phyloP scores from a whole-genome alignment of 2,797 vertebrate species.

The Lophotriccus pileatus region DNA sequence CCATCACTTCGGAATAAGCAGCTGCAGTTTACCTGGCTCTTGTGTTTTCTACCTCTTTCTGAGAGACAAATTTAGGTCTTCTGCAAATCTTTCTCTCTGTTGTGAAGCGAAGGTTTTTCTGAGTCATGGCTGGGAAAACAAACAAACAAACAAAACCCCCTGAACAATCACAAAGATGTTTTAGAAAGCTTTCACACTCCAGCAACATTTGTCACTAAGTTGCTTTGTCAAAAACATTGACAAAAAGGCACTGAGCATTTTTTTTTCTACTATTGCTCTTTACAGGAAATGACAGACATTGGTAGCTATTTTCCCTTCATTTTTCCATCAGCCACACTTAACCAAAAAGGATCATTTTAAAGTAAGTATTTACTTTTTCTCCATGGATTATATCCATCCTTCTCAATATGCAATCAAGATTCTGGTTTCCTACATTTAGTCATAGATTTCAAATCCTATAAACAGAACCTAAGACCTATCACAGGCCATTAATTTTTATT shows the following conservation, averaged over 20 bases:
- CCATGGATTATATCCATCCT: not conserved
- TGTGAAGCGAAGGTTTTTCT: constrained; percentile 78
- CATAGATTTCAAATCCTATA: not conserved
- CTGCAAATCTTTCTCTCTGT: constrained; percentile 82
- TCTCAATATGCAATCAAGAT: not conserved
- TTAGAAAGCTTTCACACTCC: not conserved
- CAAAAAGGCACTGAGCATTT: not conserved
- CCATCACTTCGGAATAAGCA: not conserved
- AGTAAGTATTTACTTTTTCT: not conserved
- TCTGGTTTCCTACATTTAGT: not conserved
- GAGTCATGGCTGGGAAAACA: constrained; percentile 78
- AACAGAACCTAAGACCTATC: not conserved
- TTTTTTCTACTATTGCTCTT: not conserved
- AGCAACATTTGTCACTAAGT: not conserved
- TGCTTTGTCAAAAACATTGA: not conserved
- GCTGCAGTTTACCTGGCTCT: constrained; percentile 70
- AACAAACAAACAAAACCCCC: not conserved
- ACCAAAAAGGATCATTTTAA: not conserved
- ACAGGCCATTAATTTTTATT: not conserved
- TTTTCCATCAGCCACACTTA: not conserved
- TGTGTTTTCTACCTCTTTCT: constrained; percentile 75
- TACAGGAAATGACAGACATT: not conserved
- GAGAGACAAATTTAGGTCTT: constrained; percentile 86
- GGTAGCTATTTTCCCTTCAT: not conserved
- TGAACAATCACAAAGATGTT: not conserved